Evolutionary conservation across 2,113 vertebrate genomes (phyloP).

Genomic region (Helogale parvula): DNA sequence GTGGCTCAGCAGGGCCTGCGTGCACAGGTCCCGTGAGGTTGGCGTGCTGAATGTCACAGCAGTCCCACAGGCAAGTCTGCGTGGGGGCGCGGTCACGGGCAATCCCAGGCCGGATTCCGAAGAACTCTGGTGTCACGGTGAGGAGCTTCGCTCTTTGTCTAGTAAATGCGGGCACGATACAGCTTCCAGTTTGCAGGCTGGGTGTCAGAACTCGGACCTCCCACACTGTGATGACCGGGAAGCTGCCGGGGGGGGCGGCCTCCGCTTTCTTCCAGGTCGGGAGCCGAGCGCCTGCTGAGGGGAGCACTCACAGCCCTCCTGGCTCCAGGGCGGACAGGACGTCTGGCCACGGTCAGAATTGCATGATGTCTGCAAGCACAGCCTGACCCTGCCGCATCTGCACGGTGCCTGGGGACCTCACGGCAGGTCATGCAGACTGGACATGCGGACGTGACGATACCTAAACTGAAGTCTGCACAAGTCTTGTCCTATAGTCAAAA

Average conservation of each 20-base stretch:
- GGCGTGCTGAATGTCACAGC: too few relatives aligned
- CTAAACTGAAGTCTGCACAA: neutral
- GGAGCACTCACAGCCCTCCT: fast-evolving
- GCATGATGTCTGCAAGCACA: fast-evolving
- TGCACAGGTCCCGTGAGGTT: fast-evolving
- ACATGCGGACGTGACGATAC: fast-evolving
- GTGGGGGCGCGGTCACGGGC: fast-evolving
- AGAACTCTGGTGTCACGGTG: neutral
- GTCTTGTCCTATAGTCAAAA: neutral
- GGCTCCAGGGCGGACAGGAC: fast-evolving
- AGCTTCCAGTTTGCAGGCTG: neutral
- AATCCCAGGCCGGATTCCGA: neutral
- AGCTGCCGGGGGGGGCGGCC: fast-evolving
- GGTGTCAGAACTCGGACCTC: fast-evolving
- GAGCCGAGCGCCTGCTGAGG: too few relatives aligned
- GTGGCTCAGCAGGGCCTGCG: neutral
- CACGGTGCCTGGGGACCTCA: fast-evolving
- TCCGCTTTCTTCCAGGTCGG: fast-evolving
- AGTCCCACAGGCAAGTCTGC: too few relatives aligned
- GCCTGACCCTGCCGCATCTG: too few relatives aligned
- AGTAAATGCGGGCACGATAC: fast-evolving
- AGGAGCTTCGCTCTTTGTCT: too few relatives aligned
- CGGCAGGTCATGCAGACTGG: fast-evolving
- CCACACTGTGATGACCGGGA: fast-evolving
- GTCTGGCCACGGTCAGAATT: fast-evolving